Base-by-base conservation (phyloP, 2,888 invertebrate genomes). In the Melieria omissa region DNA sequence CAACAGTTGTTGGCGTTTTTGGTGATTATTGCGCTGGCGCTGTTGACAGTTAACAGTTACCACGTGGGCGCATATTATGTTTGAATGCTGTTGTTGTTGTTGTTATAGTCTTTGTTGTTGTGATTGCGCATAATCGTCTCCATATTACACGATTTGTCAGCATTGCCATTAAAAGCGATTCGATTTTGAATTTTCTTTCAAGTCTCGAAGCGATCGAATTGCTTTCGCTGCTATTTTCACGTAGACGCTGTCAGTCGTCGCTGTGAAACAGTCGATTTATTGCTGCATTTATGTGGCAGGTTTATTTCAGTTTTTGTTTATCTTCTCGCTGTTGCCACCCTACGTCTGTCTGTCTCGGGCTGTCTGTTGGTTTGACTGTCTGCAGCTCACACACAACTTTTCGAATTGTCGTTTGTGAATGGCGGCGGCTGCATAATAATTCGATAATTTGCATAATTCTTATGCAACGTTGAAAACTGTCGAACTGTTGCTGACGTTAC, bases 391-490 rank as follows among this genome's bases (percentile, higher is more conserved):
- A 29, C 29, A 29, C 58, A 29, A 58, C 42, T 58, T 58, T 41
- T 16, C 10, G 41, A 58, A 6, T 57, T 57, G 16, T 58, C 42
- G 29, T 58, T 29, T 12, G 5, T 58, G 58, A 29, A 29, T 14
- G 55, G 10, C 49, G 49, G 49, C 12, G 9, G 52, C 29, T 67
- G 67, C 67, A 67, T 60, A 67, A 49, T 16, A 49, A 44, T 52
- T 16, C 16, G 12, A 44, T 52, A 60, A 67, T 67, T 61, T 67
- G 60, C 60, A 67, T 67, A 67, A 67, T 49, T 67, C 60, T 67
- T 67, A 67, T 67, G 67, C 42, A 67, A 67, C 29, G 29, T 29
- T 29, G 29, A 29, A 29, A 29, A 2, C 29, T 29, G 29, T 29
- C 29, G 29, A 29, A 29, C 29, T n/a, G 29, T 29, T 2, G 2